Base-by-base conservation (phyloP, 1,140 invertebrate genomes). In the Hesperophylax magnus region DNA sequence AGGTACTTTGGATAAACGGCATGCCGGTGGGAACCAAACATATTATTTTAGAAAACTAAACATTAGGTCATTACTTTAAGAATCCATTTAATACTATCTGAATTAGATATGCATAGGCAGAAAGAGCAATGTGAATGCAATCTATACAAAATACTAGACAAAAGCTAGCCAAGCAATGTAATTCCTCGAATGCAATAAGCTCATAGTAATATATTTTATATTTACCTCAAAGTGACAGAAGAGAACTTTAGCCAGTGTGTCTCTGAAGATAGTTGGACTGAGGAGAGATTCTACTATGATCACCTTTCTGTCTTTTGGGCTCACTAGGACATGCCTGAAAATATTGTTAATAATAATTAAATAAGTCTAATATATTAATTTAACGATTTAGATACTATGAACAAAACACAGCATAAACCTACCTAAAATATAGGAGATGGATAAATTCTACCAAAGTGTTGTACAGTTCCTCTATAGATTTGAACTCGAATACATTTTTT, bases 261-360 rank as follows among this genome's bases (percentile, higher is more conserved):
- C 94, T 84, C 96, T 91, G 84, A 97, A 95, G 58, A 93, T 86
- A 2, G 96, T 95, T 0, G 96, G 94, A 53, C 94, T 94, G 22
- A 98, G 90, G 5, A 98, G 89, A 47, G 97, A 98, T 89, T 99
- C 98, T 39, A 98, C 93, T 65, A 99, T 91, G 0, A 99, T 94
- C 72, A 99, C 93, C 86, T 94, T 94, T 17, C 97, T 91, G 85
- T 99, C 97, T 88, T 98, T 98, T 0, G 98, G 97, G 88, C 95
- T 99, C 27, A 98, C 94, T 27, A 98, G 89, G 8, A 97, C 91
- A 88, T 97, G 93, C 85, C 97, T 98, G 84, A 79, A 88, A 85
- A 84, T 11, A 18, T 58, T 58, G 56, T 58, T 8, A 58, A 18
- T n/a, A 58, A 58, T 8, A 58, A 58, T n/a, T 8, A 0, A 27